Base-by-base conservation (phyloP, 2,888 invertebrate genomes). In the Rhingia campestris region DNA sequence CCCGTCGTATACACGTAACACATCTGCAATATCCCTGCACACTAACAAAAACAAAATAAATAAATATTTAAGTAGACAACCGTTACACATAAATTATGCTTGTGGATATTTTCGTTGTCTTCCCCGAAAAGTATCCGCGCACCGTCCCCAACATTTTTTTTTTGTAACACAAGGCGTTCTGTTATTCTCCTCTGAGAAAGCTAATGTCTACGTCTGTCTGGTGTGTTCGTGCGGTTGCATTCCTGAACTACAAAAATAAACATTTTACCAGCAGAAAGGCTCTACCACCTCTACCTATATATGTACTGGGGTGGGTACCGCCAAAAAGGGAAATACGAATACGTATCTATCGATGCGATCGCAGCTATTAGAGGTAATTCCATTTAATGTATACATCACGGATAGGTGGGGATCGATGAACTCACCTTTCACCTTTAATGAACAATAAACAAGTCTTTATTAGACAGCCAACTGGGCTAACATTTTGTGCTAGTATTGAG, bases 391-490 rank as follows among this genome's bases (percentile, higher is more conserved):
- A 53, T 43, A 33, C 70, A 49, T 64, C 70, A 77, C 58, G 72
- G 67, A 22, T 22, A 64, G 45, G 58, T 10, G 63, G 41, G 47
- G 64, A 82, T 73, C 77, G 82, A 73, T 56, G 79, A 79, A 69
- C 79, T 82, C 77, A 82, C 73, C 79, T 74, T 79, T 82, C 82
- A 74, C 82, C 82, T 82, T 79, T 69, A 43, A 47, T 69, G 63
- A 69, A 69, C 69, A 73, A 74, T 58, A 82, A 58, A 69, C 35
- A 73, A 69, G 53, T 47, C 56, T 58, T 81, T 81, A 76, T 66
- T 72, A 76, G 76, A 35, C 70, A 72, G 64, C 39, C 51, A 75
- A 64, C 45, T 45, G 58, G 37, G 63, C 49, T 37, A 37, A 45
- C 30, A 73, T 35, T 41, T 30, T 32, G 58, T 12, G 56, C 35